These are phyloP conservation scores for Amblyraja radiata DNA, from an alignment of 2,797 vertebrate genomes.

Conservation along the genomic window DNA sequence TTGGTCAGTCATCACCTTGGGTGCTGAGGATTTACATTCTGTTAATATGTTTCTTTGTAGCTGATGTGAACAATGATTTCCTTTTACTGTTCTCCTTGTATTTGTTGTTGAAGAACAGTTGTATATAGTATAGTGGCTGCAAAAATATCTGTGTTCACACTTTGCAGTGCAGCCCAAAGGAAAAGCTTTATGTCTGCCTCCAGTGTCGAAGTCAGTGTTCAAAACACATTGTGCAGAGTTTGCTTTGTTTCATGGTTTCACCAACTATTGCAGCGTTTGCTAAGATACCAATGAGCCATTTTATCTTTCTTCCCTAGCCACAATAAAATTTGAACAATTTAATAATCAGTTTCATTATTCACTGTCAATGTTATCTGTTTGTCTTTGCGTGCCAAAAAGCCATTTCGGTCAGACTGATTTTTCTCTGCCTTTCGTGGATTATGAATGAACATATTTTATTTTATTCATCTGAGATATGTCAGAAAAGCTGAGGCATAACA, in stretches of 20 bases:
- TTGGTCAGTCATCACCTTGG: neutral
- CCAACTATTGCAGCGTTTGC: neutral
- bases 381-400: neutral
- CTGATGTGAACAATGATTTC: neutral
- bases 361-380: constrained; percentile 32
- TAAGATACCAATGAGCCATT: neutral
- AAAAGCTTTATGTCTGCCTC: neutral
- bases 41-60: neutral
- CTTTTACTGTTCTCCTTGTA: neutral
- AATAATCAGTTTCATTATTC: constrained; percentile 26
- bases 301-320: neutral
- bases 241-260: neutral
- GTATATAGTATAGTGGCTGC: neutral
- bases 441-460: constrained; percentile 31
- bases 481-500: constrained; percentile 22
- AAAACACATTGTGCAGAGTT: neutral
- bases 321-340: constrained; percentile 14
- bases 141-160: neutral
- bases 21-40: neutral
- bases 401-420: neutral
- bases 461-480: constrained; percentile 24
- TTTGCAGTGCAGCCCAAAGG: too few relatives aligned
- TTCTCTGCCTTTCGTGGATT: neutral
- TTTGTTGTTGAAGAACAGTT: neutral
- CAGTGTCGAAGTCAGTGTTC: neutral